phyloP scores from a whole-genome alignment of 2,113 vertebrate genomes.

The Oncorhynchus nerka region DNA sequence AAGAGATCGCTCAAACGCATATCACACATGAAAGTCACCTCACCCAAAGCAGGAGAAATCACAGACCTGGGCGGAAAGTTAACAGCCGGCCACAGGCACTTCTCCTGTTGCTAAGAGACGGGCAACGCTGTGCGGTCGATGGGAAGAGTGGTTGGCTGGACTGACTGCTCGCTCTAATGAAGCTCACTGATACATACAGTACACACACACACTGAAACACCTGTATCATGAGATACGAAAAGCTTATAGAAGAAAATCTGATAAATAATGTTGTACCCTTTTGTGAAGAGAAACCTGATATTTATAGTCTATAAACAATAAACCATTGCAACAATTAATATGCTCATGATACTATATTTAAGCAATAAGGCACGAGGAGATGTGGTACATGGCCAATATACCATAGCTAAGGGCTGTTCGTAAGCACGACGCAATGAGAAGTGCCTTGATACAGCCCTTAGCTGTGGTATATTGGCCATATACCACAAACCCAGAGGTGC shows the following conservation, averaged over 20 bases:
- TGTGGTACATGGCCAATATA: too few relatives aligned
- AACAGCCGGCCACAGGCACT: constrained; percentile 62
- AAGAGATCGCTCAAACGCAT: constrained; percentile 47
- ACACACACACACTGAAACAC: constrained; percentile 10
- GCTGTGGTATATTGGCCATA: too few relatives aligned
- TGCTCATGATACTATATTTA: too few relatives aligned
- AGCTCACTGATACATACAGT: constrained; percentile 53
- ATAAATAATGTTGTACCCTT: neutral
- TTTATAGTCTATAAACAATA: too few relatives aligned
- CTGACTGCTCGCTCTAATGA: constrained; percentile 50
- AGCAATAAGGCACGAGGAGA: too few relatives aligned
- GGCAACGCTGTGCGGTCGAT: constrained; percentile 46
- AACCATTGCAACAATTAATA: too few relatives aligned
- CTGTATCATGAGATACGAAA: constrained; percentile 27
- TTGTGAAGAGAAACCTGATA: too few relatives aligned
- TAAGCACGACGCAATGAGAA: too few relatives aligned
- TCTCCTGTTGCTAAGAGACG: constrained; percentile 71
- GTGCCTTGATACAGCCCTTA: too few relatives aligned
- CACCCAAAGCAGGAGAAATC: constrained; percentile 58
- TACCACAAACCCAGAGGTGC: too few relatives aligned
- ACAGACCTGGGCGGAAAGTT: constrained; percentile 63
- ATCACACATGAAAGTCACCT: constrained; percentile 72
- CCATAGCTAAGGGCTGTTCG: too few relatives aligned
- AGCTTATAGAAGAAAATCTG: neutral
- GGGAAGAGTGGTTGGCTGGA: constrained; percentile 47